Evolutionary conservation across 2,113 vertebrate species (phyloP).

Genomic region (Sialia sialis): DNA sequence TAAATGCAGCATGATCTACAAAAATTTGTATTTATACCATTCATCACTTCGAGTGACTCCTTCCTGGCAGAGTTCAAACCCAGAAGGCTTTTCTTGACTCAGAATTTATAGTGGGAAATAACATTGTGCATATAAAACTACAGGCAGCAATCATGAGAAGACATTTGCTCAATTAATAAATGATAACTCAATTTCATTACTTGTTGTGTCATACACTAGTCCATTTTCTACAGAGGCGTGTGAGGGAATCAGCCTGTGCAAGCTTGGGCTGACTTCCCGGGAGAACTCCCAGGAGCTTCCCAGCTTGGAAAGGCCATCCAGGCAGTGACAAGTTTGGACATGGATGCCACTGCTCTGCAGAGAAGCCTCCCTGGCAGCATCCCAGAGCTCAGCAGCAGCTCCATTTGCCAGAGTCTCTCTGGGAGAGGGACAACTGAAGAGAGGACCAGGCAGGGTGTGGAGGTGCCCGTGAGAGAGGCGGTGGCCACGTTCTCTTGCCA

Average conservation of each 20-base stretch:
- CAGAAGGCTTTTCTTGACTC: background rate
- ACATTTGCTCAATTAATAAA: background rate
- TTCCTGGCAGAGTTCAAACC: background rate
- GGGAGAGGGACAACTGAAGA: background rate
- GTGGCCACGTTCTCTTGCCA: accelerated
- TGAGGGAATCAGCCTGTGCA: background rate
- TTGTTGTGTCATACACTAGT: background rate
- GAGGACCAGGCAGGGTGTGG: background rate
- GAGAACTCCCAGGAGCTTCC: background rate
- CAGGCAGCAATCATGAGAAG: background rate
- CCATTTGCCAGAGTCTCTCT: background rate
- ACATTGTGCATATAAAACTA: background rate
- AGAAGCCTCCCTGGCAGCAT: conserved; percentile 4
- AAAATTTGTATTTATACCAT: background rate
- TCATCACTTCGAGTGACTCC: background rate
- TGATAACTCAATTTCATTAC: background rate
- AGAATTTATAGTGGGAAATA: background rate
- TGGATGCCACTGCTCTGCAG: background rate
- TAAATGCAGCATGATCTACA: background rate
- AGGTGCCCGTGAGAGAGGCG: background rate
- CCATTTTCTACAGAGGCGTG: background rate
- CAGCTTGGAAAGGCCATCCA: background rate
- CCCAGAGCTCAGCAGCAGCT: background rate
- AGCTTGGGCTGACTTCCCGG: background rate
- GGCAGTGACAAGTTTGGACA: background rate